Evolutionary conservation across 2,888 invertebrate genomes (phyloP), one percentile per base, ranked within the genome.

Genomic region (Caenorhabditis angaria): DNA sequence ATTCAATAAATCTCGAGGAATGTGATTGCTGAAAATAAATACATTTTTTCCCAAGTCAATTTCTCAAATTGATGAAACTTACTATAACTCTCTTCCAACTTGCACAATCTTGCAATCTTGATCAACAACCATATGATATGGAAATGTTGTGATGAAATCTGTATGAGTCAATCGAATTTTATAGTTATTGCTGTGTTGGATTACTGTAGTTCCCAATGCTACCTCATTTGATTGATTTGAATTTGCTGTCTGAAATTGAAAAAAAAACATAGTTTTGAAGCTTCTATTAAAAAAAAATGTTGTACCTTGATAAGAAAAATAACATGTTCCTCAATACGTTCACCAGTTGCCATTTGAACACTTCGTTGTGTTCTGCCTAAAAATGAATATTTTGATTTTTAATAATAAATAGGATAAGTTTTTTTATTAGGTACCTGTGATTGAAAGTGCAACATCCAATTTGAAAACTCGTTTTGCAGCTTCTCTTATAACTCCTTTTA

Each of bases 391-490:
- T 12, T 48, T 50, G 0, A 4, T 1, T 5, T 53, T 47, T 24
- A 27, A 5, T 14, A 1, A 29, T 14, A 27, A 25, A 54, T 41
- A 24, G 3, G 1, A 51, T n/a, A n/a, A n/a, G n/a, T n/a, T n/a
- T n/a, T n/a, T n/a, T n/a, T n/a, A n/a, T 35, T 28, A 20, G 0
- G 1, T 24, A 63, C 94, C 93, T 50, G 94, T 89, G 70, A 96
- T 93, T 85, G 93, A 92, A 80, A 97, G 94, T 85, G 94, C 93
- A n/a, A 97, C 94, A 87, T 95, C 94, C 0, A 94, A 93, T 79
- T 92, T 92, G 88, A 96, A 97, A 22, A 97, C 91, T 87, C 94
- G 93, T 84, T 93, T 93, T 41, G 97, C 95, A 41, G 96, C 95
- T 8, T 95, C 94, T 93, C 94, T 94, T 1, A 97, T 94, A 81